Percentiles rank a stretch among this genome's conserved stretches.
Evolutionary conservation across 2,888 invertebrate species (phyloP).

Genomic region (Leucozona laternaria): DNA sequence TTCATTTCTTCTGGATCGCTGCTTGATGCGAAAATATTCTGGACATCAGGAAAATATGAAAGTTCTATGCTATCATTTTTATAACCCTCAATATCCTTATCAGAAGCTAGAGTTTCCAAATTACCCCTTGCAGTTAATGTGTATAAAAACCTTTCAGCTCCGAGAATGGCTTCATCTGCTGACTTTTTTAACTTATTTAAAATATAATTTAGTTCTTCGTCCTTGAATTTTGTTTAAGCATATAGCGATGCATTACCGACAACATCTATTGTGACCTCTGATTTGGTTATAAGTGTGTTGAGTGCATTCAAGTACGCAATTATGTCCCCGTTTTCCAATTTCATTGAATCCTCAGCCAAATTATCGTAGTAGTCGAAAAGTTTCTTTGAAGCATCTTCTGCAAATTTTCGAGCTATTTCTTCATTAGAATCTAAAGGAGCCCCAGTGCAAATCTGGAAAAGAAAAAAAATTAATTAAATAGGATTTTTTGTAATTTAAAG

Average conservation of each 20-base stretch:
- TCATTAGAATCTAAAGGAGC: slow-evolving; percentile 17
- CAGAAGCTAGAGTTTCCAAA: slow-evolving; percentile 8
- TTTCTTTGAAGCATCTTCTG: not conserved
- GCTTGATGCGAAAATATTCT: slow-evolving; percentile 38
- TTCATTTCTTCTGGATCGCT: slow-evolving; percentile 61
- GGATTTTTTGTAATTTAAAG: too few species aligned
- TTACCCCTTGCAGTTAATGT: not conserved
- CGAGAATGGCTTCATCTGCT: not conserved
- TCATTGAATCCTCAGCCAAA: not conserved
- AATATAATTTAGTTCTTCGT: not conserved
- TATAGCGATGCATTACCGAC: not conserved
- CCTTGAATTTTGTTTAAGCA: not conserved
- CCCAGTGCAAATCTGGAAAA: slow-evolving; percentile 19
- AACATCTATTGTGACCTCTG: not conserved
- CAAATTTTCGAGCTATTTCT: slow-evolving; percentile 19
- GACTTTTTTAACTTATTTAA: not conserved
- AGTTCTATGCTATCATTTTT: slow-evolving; percentile 55
- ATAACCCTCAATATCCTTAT: not conserved
- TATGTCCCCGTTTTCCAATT: not conserved
- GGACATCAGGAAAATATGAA: slow-evolving; percentile 79
- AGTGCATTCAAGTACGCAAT: not conserved
- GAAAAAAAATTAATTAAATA: too few species aligned
- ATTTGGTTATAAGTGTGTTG: not conserved
- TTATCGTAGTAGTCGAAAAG: not conserved
- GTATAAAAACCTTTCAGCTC: not conserved